These are phyloP conservation scores for Atherinosoma microstoma DNA, from an alignment of 2,797 vertebrate genomes.

Conservation along the genomic window DNA sequence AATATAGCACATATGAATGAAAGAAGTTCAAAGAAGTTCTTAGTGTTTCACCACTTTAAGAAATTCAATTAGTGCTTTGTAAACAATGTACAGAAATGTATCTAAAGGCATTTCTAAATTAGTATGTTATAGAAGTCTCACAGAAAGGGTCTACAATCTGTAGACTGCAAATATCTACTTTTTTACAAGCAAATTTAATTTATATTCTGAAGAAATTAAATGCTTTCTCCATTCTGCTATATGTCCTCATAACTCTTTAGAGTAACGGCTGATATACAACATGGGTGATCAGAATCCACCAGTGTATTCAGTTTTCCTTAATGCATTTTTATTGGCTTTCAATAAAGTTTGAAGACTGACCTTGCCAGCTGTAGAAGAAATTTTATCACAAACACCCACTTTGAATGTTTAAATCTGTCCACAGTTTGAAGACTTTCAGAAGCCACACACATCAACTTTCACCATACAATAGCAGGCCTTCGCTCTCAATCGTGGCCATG, in stretches of 20 bases:
- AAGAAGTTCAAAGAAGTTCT: no score
- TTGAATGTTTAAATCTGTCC: constrained; percentile 11
- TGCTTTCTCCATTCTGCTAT: neutral
- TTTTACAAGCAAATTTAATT: neutral
- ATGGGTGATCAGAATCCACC: neutral
- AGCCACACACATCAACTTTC: constrained; percentile 19
- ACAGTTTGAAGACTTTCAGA: constrained; percentile 24
- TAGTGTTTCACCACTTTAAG: no score
- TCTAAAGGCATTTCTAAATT: no score
- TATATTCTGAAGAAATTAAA: neutral
- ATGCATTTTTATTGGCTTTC: neutral
- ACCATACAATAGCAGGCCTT: constrained; percentile 13
- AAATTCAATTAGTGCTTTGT: no score
- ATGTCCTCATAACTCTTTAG: neutral
- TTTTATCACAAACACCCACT: constrained; percentile 16
- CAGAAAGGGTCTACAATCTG: no score
- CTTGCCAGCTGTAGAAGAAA: constrained; percentile 33
- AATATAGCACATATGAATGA: no score
- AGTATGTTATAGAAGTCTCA: no score
- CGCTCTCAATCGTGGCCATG: constrained; percentile 2
- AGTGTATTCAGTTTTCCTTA: neutral
- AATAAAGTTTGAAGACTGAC: constrained; percentile 31
- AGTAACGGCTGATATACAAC: neutral
- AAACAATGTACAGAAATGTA: no score
- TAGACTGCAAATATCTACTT: neutral